Base-by-base conservation (phyloP, 1,140 invertebrate species). In the Notospermus geniculatus region DNA sequence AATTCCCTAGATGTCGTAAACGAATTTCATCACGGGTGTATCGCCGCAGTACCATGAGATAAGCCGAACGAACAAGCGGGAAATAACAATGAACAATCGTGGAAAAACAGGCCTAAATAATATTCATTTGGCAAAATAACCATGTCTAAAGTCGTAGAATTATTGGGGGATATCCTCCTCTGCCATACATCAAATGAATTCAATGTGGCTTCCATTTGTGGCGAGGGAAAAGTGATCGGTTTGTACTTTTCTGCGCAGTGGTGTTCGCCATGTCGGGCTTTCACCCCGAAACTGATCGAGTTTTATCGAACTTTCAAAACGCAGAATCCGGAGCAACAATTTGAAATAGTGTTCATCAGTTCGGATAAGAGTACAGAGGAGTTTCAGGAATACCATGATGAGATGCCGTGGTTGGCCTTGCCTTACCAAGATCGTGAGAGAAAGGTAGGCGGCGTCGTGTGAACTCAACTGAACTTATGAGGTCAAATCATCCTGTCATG, bases 381-480 rank as follows among this genome's bases (percentile, higher is more conserved):
- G 19, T 88, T 88, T 67, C 76, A 82, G 2, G 81, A 83, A 41
- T 86, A 86, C 70, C 78, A 88, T 64, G 78, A 83, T 17, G 85
- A 86, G 19, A 82, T 88, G 63, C 87, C 88, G 0, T 89, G 88
- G 88, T 84, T 87, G 59, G 87, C 87, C n/a, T 82, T 89, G 36
- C 86, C 87, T 0, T 88, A 85, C 74, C 82, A 83, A 41, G 87
- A 88, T 71, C 86, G 87, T 41, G 86, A 87, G 17, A 60, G 54
- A 54, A 65, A 62, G 69, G 73, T 63, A 63, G 39, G 15, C 32
- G 15, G n/a, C n/a, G n/a, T n/a, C n/a, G n/a, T n/a, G n/a, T n/a
- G n/a, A n/a, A n/a, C n/a, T n/a, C n/a, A n/a, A n/a, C n/a, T n/a
- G n/a, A n/a, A n/a, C n/a, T n/a, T n/a, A n/a, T n/a, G n/a, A n/a